Evolutionary conservation across 2,113 vertebrate genomes (phyloP).

Genomic region (Diadophis punctatus): DNA sequence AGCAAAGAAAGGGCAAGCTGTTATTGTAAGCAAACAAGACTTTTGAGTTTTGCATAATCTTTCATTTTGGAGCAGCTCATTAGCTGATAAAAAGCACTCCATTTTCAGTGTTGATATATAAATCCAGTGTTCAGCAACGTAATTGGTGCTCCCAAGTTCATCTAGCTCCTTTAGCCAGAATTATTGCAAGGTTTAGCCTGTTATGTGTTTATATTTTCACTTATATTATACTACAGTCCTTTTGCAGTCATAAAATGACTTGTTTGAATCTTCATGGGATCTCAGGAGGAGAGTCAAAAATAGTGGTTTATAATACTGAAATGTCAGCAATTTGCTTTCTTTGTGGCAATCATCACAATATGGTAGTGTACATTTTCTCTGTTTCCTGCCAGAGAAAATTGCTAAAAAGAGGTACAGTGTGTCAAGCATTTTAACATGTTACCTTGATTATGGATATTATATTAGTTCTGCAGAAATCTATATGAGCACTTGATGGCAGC

Average conservation of each 20-base stretch:
- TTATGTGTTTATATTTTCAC: slow-evolving; percentile 5
- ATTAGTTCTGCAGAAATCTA: not conserved
- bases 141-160: not conserved
- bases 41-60: not conserved
- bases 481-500: not conserved
- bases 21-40: not conserved
- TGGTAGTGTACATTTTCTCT: not conserved
- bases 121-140: not conserved
- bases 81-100: not conserved
- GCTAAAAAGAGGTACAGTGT: not conserved
- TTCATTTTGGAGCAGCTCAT: not conserved
- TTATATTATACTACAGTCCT: slow-evolving; percentile 17
- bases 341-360: not conserved
- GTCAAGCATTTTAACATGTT: not conserved
- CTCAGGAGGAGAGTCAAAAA: not conserved
- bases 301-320: not conserved
- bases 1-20: not conserved
- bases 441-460: not conserved
- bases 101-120: not conserved
- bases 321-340: not conserved
- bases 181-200: not conserved
- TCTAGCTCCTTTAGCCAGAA: slow-evolving; percentile 28
- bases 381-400: not conserved
- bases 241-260: slow-evolving; percentile 3
- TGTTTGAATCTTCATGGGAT: not conserved